These are phyloP conservation scores for Temnothorax longispinosus DNA, from an alignment of 1,140 invertebrate species.

Conservation along the genomic window DNA sequence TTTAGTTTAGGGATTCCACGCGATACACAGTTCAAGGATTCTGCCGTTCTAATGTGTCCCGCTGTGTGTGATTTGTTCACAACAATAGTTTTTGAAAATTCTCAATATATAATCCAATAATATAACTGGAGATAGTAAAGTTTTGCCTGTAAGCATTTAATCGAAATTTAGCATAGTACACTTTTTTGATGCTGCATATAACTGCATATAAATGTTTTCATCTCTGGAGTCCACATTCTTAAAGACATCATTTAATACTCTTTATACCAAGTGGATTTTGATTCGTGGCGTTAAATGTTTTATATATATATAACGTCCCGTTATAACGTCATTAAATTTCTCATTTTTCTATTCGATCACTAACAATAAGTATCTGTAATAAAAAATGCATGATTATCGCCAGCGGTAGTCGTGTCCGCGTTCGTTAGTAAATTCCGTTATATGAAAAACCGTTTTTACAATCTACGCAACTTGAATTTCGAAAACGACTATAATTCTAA, in stretches of 20 bases:
- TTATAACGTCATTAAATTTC: neutral
- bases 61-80: neutral
- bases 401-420: neutral
- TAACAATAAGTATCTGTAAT: neutral
- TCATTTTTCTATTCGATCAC: neutral
- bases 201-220: neutral
- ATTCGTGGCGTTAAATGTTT: neutral
- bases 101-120: neutral
- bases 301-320: too few relatives aligned
- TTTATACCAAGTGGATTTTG: neutral
- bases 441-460: neutral
- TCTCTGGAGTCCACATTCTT: neutral
- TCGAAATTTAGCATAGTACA: neutral
- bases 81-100: slow-evolving; percentile 2
- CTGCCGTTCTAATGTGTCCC: slow-evolving; percentile 46
- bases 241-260: neutral
- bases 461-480: slow-evolving; percentile 23
- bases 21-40: slow-evolving; percentile 75
- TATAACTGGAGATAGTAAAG: neutral
- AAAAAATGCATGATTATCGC: neutral
- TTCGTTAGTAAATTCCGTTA: neutral
- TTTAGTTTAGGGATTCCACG: slow-evolving; percentile 81
- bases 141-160: neutral
- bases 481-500: neutral
- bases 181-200: neutral